A percentile compares a stretch with the other conserved stretches of the same genome.
Conservation (phyloP, 2,113 vertebrate species). For the Boulengeromyrus knoepffleri region DNA sequence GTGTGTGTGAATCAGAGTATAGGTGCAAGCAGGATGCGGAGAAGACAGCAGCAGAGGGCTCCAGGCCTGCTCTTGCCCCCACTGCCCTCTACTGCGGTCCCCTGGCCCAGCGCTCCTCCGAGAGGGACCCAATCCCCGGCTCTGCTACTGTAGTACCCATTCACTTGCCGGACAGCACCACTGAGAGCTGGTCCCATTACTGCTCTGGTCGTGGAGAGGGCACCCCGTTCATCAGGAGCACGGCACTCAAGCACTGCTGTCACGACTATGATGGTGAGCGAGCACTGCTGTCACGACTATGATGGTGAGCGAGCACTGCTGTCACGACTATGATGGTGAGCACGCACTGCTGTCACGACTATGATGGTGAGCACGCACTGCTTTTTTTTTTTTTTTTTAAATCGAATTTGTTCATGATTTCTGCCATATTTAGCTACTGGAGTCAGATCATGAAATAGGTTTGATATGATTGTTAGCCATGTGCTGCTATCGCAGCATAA, state of each 20-base stretch:
- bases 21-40: slow-evolving; percentile 70
- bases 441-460: not conserved
- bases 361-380: no score
- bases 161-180: slow-evolving; percentile 88
- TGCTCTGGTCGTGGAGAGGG: slow-evolving; percentile 76
- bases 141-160: slow-evolving; percentile 73
- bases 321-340: no score
- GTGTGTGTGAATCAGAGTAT: slow-evolving; percentile 47
- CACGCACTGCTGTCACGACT: no score
- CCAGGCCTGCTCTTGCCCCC: slow-evolving; percentile 63
- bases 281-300: no score
- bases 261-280: slow-evolving; percentile 86
- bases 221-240: slow-evolving; percentile 72
- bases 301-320: no score
- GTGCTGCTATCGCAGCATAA: not conserved
- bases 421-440: not conserved
- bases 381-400: not conserved
- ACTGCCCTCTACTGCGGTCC: slow-evolving; percentile 42
- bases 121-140: slow-evolving; percentile 70
- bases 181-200: slow-evolving; percentile 91
- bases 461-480: not conserved
- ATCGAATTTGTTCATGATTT: not conserved
- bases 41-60: slow-evolving; percentile 71
- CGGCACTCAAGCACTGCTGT: slow-evolving; percentile 81
- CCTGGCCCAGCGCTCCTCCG: slow-evolving; percentile 52